phyloP scores from a whole-genome alignment of 2,113 vertebrate genomes.

The Ammodytes marinus region DNA sequence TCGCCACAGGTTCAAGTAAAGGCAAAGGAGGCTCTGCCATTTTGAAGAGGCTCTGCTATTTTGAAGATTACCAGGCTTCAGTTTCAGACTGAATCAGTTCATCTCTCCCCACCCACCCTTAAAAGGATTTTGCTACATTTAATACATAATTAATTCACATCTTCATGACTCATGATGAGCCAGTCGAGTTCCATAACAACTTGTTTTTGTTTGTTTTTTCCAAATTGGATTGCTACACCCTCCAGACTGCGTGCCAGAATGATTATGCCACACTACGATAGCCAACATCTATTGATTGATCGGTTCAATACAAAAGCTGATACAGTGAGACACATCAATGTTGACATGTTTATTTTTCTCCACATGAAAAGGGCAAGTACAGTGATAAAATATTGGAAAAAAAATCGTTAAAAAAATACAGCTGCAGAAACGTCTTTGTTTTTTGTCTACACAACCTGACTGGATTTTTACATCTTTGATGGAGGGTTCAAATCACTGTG shows the following conservation, averaged over 20 bases:
- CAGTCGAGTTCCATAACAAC: background rate
- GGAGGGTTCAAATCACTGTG: constrained; percentile 33
- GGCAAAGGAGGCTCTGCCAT: constrained; percentile 7
- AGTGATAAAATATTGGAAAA: background rate
- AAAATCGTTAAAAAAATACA: background rate
- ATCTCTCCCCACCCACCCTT: background rate
- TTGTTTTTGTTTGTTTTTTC: background rate
- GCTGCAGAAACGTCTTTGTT: background rate
- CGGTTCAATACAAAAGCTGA: constrained; percentile 33
- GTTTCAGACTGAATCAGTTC: constrained; percentile 8
- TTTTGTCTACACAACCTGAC: constrained; percentile 22
- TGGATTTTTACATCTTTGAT: constrained; percentile 26
- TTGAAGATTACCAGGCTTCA: background rate
- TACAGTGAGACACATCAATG: constrained; percentile 20
- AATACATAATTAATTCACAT: constrained; percentile 20
- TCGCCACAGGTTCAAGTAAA: constrained; percentile 13
- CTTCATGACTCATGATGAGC: background rate
- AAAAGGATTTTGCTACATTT: background rate
- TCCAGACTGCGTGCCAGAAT: constrained; percentile 7
- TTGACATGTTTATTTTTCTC: constrained; percentile 34
- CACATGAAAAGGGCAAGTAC: constrained; percentile 1
- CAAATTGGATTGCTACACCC: background rate
- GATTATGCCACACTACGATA: background rate
- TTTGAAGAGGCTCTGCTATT: background rate
- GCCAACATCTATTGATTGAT: constrained; percentile 29